Evolutionary conservation across 2,888 invertebrate genomes (phyloP).

Genomic region (Andricus curvator): DNA sequence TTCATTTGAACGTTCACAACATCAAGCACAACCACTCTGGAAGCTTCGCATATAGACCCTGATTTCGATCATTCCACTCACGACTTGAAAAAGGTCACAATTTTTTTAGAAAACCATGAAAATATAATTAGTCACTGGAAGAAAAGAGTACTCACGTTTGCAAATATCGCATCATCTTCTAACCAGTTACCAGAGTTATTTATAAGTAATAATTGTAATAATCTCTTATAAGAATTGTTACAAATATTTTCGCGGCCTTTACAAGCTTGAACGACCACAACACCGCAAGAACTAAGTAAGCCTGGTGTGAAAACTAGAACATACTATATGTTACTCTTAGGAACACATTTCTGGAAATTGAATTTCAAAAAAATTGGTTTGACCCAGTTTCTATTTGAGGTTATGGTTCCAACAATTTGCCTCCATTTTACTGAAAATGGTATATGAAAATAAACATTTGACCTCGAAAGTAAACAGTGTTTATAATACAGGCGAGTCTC

Average conservation of each 20-base stretch:
- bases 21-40: not conserved
- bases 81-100: not conserved
- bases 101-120: not conserved
- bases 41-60: not conserved
- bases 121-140: too few species aligned
- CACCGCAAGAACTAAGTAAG: not conserved
- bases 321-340: not conserved
- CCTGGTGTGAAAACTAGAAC: not conserved
- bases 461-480: not conserved
- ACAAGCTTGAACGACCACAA: not conserved
- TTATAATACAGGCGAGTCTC: not conserved
- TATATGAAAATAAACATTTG: not conserved
- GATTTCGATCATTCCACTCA: not conserved
- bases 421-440: not conserved
- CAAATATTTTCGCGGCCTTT: not conserved
- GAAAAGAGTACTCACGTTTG: conserved; percentile 1
- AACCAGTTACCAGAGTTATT: not conserved
- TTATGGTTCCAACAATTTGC: not conserved
- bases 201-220: too few species aligned
- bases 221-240: not conserved
- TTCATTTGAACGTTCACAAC: too few species aligned
- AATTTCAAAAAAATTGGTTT: not conserved
- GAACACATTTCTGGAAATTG: not conserved
- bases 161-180: not conserved
- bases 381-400: not conserved